Evolutionary conservation across 2,888 invertebrate species (phyloP), one percentile per base, ranked within the genome.

Genomic region (Minunthozetes semirufus): DNA sequence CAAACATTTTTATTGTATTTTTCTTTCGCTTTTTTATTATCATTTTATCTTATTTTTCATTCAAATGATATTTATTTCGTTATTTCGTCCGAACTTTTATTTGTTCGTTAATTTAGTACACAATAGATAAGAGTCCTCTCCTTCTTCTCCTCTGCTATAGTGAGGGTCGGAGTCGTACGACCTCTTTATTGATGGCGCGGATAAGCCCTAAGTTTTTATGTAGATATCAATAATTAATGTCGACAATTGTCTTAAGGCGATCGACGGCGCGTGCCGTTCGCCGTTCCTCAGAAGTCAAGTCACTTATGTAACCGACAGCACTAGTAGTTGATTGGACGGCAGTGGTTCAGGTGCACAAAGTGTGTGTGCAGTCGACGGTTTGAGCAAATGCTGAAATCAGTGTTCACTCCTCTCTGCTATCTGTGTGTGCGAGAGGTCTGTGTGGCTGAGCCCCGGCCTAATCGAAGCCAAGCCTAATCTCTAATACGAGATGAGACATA

Each of bases 221-320:
- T 68, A 9, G 42, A 68, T 66, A 27, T 68, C 38, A 68, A 68
- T 68, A 42, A 68, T 68, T 68, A 68, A 68, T 68, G 61, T 66
- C 17, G 19, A 68, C 68, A 68, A 46, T 68, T 42, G 68, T 68
- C 68, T 68, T 68, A 68, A 68, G 68, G 68, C 46, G 1, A 33
- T 68, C n/a, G 42, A 68, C 42, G 68, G 68, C 68, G 68, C 68
- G 68, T 68, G 68, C 68, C 68, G 42, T 68, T 68, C 17, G 38
- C 4, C 4, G 33, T 33, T 33, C 33, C 33, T 33, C 42, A 22
- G 22, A 42, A 68, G 66, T 38, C 66, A 9, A 29, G 29, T 27
- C 66, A 66, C 68, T 68, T 42, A 46, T 22, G 42, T 68, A 42
- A 8, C 42, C 46, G 19, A 68, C 33, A 19, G 68, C 61, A 33